Base-by-base conservation (phyloP, 2,797 vertebrate species). In the Hydrophis major region DNA sequence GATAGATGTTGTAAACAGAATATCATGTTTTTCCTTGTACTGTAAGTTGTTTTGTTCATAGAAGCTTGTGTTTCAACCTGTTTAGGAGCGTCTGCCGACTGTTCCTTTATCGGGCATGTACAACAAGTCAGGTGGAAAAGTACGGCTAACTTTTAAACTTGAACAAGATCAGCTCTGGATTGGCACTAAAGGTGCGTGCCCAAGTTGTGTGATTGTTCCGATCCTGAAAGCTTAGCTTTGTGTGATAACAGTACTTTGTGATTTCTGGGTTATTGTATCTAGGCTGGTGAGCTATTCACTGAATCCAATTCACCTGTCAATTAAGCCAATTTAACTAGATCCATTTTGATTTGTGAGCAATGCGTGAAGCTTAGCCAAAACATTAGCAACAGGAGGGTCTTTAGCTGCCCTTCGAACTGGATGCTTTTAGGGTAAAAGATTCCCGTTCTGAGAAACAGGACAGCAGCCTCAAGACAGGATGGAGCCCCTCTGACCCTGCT, bases 121-220 rank as follows among this genome's bases (percentile, higher is more conserved):
- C 97, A 99, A 99, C 97, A 99, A 99, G 96, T 99, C 99, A 12
- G 99, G 99, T 93, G 99, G 99, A 74, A 99, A 99, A 98, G 99
- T 99, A 97, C 97, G 99, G 96, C 97, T 99, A 96, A 99, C 99
- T 91, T 99, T 99, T 96, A 99, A 99, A 97, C 98, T 99, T 93
- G 99, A 99, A 96, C 99, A 99, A 95, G 99, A 99, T 98, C 99
- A 99, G 97, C 97, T 99, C 92, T 99, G 99, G 99, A 99, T 99
- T 86, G 99, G 99, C 97, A 99, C 99, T 93, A 99, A 99, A 98
- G 99, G 99, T 99, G 61, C 8, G 89, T 90, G 69, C 7, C 25
- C 12, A 32, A n/a, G 42, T 53, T 32, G 6, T 13, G 3, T 87
- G 28, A 1, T 83, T 55, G 18, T 87, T 63, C 27, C 25, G 25